A percentile compares a stretch with the other conserved stretches of the same genome.
Evolutionary conservation across 2,888 invertebrate genomes (phyloP).

Genomic region (Lottia scabra): DNA sequence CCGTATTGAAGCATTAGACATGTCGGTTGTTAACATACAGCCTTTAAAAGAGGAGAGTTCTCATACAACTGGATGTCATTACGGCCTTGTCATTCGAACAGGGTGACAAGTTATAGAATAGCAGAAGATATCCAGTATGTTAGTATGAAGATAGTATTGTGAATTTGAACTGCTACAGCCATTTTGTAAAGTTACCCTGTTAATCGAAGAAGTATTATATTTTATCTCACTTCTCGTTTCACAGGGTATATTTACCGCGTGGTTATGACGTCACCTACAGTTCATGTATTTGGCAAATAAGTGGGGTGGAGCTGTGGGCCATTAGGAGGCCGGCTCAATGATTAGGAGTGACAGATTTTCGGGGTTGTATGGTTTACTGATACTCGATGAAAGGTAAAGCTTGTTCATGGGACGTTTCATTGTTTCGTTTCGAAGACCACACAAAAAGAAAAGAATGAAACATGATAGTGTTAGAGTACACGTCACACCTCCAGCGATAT

Average conservation of each 20-base stretch:
- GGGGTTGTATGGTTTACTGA: conserved; percentile 1
- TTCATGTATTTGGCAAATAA: conserved; percentile 1
- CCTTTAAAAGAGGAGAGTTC: background rate
- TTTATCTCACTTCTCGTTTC: conserved; percentile 57
- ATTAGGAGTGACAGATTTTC: background rate
- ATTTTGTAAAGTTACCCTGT: conserved; percentile 59
- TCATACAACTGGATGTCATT: background rate
- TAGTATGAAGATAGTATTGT: background rate
- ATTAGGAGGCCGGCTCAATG: conserved; percentile 3
- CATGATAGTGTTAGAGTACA: no score
- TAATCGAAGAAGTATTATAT: conserved; percentile 57
- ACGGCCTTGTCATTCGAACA: background rate
- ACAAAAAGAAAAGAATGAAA: background rate
- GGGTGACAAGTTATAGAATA: background rate
- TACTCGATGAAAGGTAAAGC: background rate
- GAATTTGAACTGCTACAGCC: conserved; percentile 6
- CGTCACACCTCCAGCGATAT: no score
- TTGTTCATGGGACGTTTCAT: background rate
- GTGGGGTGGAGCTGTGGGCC: conserved; percentile 8
- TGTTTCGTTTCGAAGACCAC: background rate
- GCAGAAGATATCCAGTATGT: no score
- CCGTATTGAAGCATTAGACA: conserved; percentile 1
- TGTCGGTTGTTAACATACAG: background rate
- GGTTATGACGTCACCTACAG: conserved; percentile 21
- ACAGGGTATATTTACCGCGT: conserved; percentile 61